Base-by-base conservation (phyloP, 2,888 invertebrate species). In the Octodonta nipae region DNA sequence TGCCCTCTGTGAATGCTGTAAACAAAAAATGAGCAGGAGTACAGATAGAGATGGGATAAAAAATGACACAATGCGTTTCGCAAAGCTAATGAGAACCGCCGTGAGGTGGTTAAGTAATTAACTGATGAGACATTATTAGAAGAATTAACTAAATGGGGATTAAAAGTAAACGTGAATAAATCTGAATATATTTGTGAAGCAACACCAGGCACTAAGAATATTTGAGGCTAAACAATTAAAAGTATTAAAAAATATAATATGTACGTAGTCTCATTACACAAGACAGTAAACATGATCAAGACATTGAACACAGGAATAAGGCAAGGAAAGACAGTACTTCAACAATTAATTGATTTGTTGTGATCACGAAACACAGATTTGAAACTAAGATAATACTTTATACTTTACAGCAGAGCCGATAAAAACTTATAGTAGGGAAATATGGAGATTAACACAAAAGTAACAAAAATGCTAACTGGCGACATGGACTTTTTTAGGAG, bases 351-450 rank as follows among this genome's bases (percentile, higher is more conserved):
- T n/a, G n/a, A n/a, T n/a, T n/a, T n/a, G n/a, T n/a, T n/a, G n/a
- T n/a, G n/a, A n/a, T n/a, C n/a, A n/a, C n/a, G n/a, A n/a, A n/a
- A n/a, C n/a, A n/a, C n/a, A n/a, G n/a, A n/a, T n/a, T n/a, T 20
- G n/a, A 20, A n/a, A 20, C 20, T 7, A 20, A 20, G 20, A 20
- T 7, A 20, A 6, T 6, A 20, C 20, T 20, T 20, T 20, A 20
- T 20, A 20, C 11, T n/a, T 11, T 14, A 28, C 12, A 15, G 28
- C 14, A 30, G 15, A 22, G 3, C 24, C 14, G 10, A 30, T 29
- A 26, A 33, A 31, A 28, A 17, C 13, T 8, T 32, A 13, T 15
- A 14, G 10, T 16, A 13, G 15, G 13, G 5, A 20, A 20, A 20
- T n/a, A n/a, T 20, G 20, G n/a, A 7, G n/a, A 20, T 20, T 20